Base-by-base conservation (phyloP, 2,797 vertebrate genomes). In the Etheostoma perlongum region DNA sequence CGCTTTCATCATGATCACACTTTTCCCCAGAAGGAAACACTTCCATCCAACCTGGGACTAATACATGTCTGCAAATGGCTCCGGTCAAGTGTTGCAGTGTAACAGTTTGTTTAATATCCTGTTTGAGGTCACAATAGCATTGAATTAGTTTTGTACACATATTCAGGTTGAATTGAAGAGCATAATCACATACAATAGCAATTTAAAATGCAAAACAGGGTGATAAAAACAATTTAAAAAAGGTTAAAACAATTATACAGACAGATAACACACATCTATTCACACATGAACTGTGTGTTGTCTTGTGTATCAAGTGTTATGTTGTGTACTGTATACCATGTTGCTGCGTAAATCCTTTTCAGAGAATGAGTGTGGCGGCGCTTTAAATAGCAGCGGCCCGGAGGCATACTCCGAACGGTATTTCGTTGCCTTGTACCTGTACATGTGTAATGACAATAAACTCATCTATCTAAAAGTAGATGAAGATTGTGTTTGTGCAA, bases 1-100 rank as follows among this genome's bases (percentile, higher is more conserved):
- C 64, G 33, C 87, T 88, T 90, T 91, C 86, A 92, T 91, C 85
- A 74, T 61, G 79, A 85, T 88, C 81, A 65, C 66, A 78, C 61
- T 72, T 83, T 75, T 72, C 68, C 84, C 82, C 78, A 21, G 73
- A 81, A 89, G 78, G 65, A 78, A 79, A 74, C 6, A 9, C 67
- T 72, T 59, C 67, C 61, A 51, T 77, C 81, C 72, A 77, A 70
- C 82, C 13, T 51, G 81, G 65, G 79, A 81, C 79, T 65, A 46
- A 74, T 25, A 71, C 51, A 18, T 67, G 40, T 55, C 62, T 74
- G 81, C 58, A 74, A 82, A 85, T 58, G 77, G 48, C 61, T 74
- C 42, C 59, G 68, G 79, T 81, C 72, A 74, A 66, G 75, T 76
- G 62, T 25, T 54, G 60, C 60, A 59, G 63, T 19, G 27, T 62